Evolutionary conservation across 2,888 invertebrate species (phyloP).

Genomic region (Chaitophorus viminalis): DNA sequence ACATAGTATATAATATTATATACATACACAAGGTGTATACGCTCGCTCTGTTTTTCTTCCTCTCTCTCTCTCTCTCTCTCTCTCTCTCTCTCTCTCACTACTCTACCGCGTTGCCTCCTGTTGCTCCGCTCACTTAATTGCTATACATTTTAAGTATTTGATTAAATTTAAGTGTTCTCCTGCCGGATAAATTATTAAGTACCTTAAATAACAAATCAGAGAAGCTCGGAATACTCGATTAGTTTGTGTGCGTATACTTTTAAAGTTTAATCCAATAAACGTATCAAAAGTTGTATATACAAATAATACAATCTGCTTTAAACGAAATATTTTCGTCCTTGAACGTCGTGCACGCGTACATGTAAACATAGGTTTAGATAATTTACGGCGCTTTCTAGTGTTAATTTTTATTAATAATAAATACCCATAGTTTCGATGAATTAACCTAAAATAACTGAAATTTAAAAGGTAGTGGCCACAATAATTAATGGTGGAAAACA

Average conservation of each 20-base stretch:
- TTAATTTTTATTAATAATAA: too few relatives aligned
- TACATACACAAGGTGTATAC: neutral
- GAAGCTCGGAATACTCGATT: slow-evolving; percentile 31
- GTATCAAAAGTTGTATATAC: neutral
- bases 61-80: too few relatives aligned
- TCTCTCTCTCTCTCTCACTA: neutral
- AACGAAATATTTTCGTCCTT: neutral
- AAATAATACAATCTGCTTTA: neutral
- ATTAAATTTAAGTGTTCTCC: slow-evolving; percentile 52
- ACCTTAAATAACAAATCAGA: slow-evolving; percentile 54
- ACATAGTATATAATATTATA: neutral
- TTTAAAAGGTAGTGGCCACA: too few relatives aligned
- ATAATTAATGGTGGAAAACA: too few relatives aligned
- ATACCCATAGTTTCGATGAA: too few relatives aligned
- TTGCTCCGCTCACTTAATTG: slow-evolving; percentile 48
- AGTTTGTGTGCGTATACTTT: neutral
- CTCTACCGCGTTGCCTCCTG: slow-evolving; percentile 19
- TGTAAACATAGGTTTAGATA: neutral
- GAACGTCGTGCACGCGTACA: neutral
- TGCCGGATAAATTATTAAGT: slow-evolving; percentile 44
- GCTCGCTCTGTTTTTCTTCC: too few relatives aligned
- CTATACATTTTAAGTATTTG: slow-evolving; percentile 43
- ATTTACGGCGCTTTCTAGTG: neutral
- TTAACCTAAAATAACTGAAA: too few relatives aligned
- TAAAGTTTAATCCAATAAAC: slow-evolving; percentile 11